Evolutionary conservation across 2,888 invertebrate genomes (phyloP), one percentile per base, ranked within the genome.

Genomic region (Xylota segnis): DNA sequence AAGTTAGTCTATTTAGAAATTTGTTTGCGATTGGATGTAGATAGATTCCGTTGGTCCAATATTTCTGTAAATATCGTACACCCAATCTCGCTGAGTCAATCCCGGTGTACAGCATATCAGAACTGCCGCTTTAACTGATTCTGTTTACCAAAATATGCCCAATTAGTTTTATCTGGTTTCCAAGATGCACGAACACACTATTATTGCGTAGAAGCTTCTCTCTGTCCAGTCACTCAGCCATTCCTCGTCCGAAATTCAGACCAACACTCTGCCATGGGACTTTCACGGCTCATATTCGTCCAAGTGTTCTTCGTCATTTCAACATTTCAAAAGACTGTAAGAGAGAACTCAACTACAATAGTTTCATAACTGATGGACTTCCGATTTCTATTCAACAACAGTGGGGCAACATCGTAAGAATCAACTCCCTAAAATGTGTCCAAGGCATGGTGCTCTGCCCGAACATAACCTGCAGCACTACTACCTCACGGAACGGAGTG

Each of bases 41-140:
- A n/a, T n/a, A n/a, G n/a, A n/a, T n/a, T n/a, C n/a, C n/a, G n/a
- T n/a, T n/a, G n/a, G n/a, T n/a, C n/a, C n/a, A n/a, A n/a, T n/a
- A n/a, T n/a, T n/a, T n/a, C n/a, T n/a, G n/a, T n/a, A n/a, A n/a
- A n/a, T n/a, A n/a, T n/a, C n/a, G n/a, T n/a, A n/a, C n/a, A n/a
- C n/a, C n/a, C n/a, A n/a, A n/a, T n/a, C n/a, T n/a, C n/a, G n/a
- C n/a, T n/a, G n/a, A n/a, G 23, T 23, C 3, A 23, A 23, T 23
- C 23, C 6, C 47, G 18, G 9, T 18, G 18, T 14, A 18, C 14
- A 1, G 16, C 47, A 18, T 5, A 3, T 4, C 16, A 18, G 45
- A 78, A 65, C 63, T 58, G 78, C 58, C 58, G 72, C 72, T 72
- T 79, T 79, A 79, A 66, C 66, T 79, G 79, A 79, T 79, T 59